phyloP scores from a whole-genome alignment of 2,113 vertebrate species.

The Chlorodrepanis virens region DNA sequence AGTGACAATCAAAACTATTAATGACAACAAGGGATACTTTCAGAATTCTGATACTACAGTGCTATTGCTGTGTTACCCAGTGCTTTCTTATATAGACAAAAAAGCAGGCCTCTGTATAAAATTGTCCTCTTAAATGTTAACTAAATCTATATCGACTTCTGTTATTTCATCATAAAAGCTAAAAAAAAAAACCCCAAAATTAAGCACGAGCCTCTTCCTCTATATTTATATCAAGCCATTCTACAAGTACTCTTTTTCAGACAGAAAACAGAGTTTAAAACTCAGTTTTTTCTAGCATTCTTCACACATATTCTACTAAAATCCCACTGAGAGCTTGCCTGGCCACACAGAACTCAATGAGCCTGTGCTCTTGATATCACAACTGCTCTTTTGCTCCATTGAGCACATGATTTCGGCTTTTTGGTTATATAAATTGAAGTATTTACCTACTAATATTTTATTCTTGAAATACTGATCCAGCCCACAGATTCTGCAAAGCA shows the following conservation, averaged over 20 bases:
- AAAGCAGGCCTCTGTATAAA: not conserved
- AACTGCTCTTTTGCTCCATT: not conserved
- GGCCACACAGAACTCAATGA: not conserved
- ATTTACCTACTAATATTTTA: not conserved
- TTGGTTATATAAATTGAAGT: not conserved
- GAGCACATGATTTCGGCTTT: not conserved
- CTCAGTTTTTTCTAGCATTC: not conserved
- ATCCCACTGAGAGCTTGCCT: not conserved
- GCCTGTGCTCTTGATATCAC: not conserved
- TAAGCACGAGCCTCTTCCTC: fast-evolving
- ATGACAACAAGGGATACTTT: not conserved
- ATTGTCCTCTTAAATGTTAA: not conserved
- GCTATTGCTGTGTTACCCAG: not conserved
- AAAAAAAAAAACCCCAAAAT: not conserved
- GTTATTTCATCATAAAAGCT: not conserved
- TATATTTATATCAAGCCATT: not conserved
- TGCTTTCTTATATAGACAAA: not conserved
- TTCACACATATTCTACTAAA: not conserved
- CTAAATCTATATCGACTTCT: not conserved
- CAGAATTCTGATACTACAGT: not conserved
- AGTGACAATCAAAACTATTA: not conserved
- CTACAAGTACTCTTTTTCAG: not conserved
- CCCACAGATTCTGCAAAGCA: not conserved
- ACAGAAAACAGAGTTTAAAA: not conserved
- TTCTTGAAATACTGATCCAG: not conserved